Evolutionary conservation across 2,888 invertebrate genomes (phyloP), one percentile per base, ranked within the genome.

Genomic region (Oscheius myriophilus): DNA sequence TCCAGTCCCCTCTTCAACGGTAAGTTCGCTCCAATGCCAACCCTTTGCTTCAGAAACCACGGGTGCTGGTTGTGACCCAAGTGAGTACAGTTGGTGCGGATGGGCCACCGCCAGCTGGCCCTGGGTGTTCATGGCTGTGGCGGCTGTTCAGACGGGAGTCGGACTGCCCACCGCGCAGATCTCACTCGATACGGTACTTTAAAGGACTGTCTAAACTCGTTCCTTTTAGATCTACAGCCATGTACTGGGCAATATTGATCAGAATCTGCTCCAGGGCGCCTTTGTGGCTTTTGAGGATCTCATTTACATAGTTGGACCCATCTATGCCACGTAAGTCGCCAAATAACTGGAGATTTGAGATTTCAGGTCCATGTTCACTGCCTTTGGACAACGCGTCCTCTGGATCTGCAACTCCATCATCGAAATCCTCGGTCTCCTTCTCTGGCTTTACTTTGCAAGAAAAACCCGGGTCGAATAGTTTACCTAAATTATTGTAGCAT

Each of bases 221-320:
- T 23, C 23, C n/a, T n/a, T 43, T 58, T 43, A 58, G 58, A 45
- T 58, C 23, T 14, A 42, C 7, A 71, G 72, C 1, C 65, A 70
- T 43, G 59, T 79, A 62, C 69, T 76, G 12, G 14, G 26, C 18
- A 49, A 54, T 7, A n/a, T n/a, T n/a, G 53, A 26, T 12, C 33
- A 66, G 66, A 73, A 66, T 43, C 53, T 76, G 23, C 66, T 70
- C 16, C 76, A 76, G 65, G 76, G 72, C 49, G 72, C 71, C 16
- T 70, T 76, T 67, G 67, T 70, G 1, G 69, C 70, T 7, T 68
- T 71, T n/a, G 76, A 76, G 14, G 76, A 76, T 58, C 55, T 73
- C 43, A 70, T 76, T 11, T 67, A 66, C 46, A 69, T 73, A 59
- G n/a, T 73, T 12, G 73, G 73, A 2, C 73, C 76, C 4, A 45